A percentile compares a stretch with the other conserved stretches of the same genome.
Evolutionary conservation across 2,113 vertebrate species (phyloP).

Genomic region (western clawed frog (Xenopus tropicalis)): UCB_Xtro_10.0 CM004450.2:92923001-92923500

Average conservation of each 20-base stretch:
- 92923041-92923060: slow-evolving; percentile 12
- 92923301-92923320: slow-evolving; percentile 85
- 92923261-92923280: slow-evolving; percentile 50
- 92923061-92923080: neutral
- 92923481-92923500: no score
- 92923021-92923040: slow-evolving; percentile 77
- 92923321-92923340: slow-evolving; percentile 65
- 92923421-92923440: no score
- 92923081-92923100: neutral
- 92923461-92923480: no score
- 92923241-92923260: slow-evolving; percentile 45
- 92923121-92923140: neutral
- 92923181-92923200: slow-evolving; percentile 43
- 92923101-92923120: slow-evolving; percentile 1
- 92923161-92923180: slow-evolving; percentile 11
- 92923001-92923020: slow-evolving; percentile 59
- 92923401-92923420: no score
- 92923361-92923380: neutral
- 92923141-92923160: slow-evolving; percentile 4
- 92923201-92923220: slow-evolving; percentile 35
- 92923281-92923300: slow-evolving; percentile 68
- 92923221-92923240: slow-evolving; percentile 42
- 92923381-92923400: neutral
- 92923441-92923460: no score
- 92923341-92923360: neutral